phyloP scores from a whole-genome alignment of 2,888 invertebrate genomes.

The Coelogynopora nodosa region DNA sequence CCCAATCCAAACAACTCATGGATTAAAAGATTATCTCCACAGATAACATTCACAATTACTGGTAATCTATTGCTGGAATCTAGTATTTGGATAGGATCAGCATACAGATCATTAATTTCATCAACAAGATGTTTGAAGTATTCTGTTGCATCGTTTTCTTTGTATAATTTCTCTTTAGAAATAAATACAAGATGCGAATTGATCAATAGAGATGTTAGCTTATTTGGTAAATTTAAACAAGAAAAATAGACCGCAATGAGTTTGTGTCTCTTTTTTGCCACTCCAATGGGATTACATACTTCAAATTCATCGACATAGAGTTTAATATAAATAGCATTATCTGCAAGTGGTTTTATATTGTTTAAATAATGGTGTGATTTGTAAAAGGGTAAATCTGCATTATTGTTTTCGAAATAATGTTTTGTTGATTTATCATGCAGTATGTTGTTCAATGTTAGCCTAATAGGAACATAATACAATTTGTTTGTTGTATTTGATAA shows the following conservation, averaged over 20 bases:
- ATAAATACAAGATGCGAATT: constrained; percentile 37
- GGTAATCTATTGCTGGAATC: not conserved
- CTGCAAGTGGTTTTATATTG: constrained; percentile 27
- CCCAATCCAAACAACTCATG: not conserved
- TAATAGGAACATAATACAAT: constrained; percentile 43
- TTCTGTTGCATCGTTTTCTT: not conserved
- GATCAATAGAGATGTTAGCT: constrained; percentile 41
- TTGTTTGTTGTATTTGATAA: not conserved
- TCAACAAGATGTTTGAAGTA: not conserved
- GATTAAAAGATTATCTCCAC: not conserved
- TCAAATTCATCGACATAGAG: constrained; percentile 46
- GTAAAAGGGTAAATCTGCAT: not conserved
- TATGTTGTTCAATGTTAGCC: constrained; percentile 23
- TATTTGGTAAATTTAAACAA: constrained; percentile 36
- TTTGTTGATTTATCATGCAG: constrained; percentile 21
- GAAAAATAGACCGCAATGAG: constrained; percentile 46
- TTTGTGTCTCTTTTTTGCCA: constrained; percentile 47
- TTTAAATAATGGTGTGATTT: constrained; percentile 33
- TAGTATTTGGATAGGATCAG: not conserved
- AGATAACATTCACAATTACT: not conserved
- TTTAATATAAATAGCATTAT: constrained; percentile 36
- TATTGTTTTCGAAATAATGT: not conserved
- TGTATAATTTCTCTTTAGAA: constrained; percentile 36
- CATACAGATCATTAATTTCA: not conserved
- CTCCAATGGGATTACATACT: constrained; percentile 46